Conservation (phyloP, 2,113 vertebrate species). For the Donacobius atricapilla region DNA sequence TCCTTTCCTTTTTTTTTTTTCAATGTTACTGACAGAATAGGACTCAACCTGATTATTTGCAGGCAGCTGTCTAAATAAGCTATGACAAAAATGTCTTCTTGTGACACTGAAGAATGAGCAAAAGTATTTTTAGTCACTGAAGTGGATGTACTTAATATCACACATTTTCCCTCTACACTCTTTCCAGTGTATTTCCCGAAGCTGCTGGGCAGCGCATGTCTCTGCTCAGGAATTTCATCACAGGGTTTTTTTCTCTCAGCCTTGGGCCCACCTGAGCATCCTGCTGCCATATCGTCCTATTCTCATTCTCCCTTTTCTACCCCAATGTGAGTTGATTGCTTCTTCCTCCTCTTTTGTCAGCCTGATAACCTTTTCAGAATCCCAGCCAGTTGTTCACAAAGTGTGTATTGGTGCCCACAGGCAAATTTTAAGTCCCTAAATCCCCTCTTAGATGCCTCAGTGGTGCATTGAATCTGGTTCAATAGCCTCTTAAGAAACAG, state of each 20-base stretch:
- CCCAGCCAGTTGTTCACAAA: neutral
- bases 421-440: slow-evolving; percentile 20
- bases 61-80: slow-evolving; percentile 45
- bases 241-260: neutral
- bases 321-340: neutral
- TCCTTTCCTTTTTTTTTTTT: neutral
- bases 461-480: neutral
- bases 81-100: slow-evolving; percentile 33
- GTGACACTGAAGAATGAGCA: neutral
- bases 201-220: neutral
- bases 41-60: neutral
- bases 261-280: neutral
- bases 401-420: neutral
- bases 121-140: slow-evolving; percentile 35
- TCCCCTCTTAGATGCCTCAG: slow-evolving; percentile 8
- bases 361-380: neutral
- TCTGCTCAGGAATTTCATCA: neutral
- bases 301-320: neutral
- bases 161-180: neutral
- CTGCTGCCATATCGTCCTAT: neutral
- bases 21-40: neutral
- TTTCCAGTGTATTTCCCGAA: neutral
- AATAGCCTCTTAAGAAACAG: neutral
- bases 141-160: neutral
- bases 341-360: neutral